Base-by-base conservation (phyloP, 2,888 invertebrate genomes). In the Horisme vitalbata region DNA sequence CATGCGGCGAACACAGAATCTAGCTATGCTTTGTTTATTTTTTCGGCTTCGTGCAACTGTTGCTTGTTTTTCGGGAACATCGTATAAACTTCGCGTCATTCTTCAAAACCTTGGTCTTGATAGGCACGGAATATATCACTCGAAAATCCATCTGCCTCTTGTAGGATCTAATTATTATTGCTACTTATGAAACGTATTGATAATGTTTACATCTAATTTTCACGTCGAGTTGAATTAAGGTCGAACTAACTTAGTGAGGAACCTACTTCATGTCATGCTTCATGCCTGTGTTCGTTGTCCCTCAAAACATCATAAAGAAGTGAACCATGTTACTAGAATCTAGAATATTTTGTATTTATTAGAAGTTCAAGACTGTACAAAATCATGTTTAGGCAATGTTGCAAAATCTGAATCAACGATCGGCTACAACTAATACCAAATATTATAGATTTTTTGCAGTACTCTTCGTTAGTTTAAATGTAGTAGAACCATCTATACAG, bases 21-120 rank as follows among this genome's bases (percentile, higher is more conserved):
- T 49, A 58, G 59, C 55, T 59, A 65, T 64, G 68, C 62, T 55
- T 59, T 77, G 78, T 83, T 83, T 83, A 75, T 81, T 79, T 75
- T 71, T 62, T 55, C 67, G 63, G 45, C 66, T 64, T 71, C 71
- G 68, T 63, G 65, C 70, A 69, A 62, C 65, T 61, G 63, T 57
- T 59, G 68, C 71, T 75, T 73, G 71, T 73, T 82, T 75, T 63
- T 63, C 60, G 52, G 63, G 71, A 61, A 61, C 60, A 64, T 62
- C 59, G 61, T 61, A 67, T 73, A 71, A 77, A 78, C 75, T 69
- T 53, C 65, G 61, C 75, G 75, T 77, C 82, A 72, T 62, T 75
- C 45, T 50, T 55, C 54, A 66, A 56, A 68, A 60, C 66, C 60
- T 58, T 65, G 64, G 71, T 78, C 78, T 80, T 77, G 80, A 76